These are phyloP conservation scores for Maylandia zebra DNA, from an alignment of 2,113 vertebrate species.

Conservation along the genomic window DNA sequence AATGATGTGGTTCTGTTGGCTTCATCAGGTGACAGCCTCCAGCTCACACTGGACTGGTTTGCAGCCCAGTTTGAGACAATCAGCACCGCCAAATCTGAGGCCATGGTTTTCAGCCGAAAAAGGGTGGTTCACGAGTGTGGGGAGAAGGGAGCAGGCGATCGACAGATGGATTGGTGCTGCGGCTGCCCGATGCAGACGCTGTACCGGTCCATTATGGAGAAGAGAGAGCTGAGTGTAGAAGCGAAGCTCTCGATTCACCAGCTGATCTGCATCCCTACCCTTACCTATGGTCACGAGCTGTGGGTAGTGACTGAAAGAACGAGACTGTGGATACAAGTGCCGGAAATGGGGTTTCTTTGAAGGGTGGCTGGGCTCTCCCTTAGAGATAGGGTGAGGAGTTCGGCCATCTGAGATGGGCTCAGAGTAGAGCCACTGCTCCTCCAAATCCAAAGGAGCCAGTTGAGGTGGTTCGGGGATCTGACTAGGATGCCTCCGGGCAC, in stretches of 20 bases:
- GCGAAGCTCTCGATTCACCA: rapidly evolving
- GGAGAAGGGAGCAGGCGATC: background rate
- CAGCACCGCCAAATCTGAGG: rapidly evolving
- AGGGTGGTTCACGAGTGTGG: background rate
- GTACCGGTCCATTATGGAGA: rapidly evolving
- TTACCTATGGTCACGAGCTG: background rate
- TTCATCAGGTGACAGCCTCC: background rate
- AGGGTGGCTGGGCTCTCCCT: background rate
- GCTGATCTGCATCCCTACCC: background rate
- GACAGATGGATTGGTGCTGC: rapidly evolving
- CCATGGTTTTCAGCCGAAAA: rapidly evolving
- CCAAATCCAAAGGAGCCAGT: rapidly evolving
- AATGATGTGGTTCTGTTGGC: background rate
- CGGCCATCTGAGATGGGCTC: background rate
- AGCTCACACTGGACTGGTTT: background rate
- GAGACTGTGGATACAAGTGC: background rate
- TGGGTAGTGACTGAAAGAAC: background rate
- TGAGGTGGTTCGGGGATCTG: background rate
- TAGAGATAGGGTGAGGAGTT: background rate
- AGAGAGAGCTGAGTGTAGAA: background rate
- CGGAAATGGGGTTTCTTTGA: background rate
- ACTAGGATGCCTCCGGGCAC: background rate
- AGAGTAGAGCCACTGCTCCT: rapidly evolving
- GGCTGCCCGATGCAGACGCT: rapidly evolving
- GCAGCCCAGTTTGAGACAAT: background rate